Percentiles rank a stretch among this genome's conserved stretches.
These are phyloP conservation scores for Silurus asotus DNA, from an alignment of 2,113 vertebrate species.

Conservation along the genomic window DNA sequence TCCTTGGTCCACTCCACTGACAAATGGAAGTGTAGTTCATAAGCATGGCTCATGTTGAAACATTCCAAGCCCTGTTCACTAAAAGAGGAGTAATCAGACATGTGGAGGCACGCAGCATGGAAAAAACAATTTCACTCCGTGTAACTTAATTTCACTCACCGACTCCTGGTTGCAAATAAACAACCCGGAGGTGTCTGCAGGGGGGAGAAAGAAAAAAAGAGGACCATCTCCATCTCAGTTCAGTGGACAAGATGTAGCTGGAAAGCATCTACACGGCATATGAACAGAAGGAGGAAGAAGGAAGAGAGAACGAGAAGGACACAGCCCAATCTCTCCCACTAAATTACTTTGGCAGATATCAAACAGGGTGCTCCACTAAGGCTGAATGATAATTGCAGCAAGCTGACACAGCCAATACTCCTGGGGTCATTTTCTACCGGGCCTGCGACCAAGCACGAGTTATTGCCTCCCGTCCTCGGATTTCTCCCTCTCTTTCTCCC, in stretches of 20 bases:
- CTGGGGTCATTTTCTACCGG: slow-evolving; percentile 57
- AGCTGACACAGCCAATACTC: slow-evolving; percentile 62
- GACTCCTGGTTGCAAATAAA: slow-evolving; percentile 40
- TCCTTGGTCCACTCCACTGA: neutral
- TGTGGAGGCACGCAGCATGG: slow-evolving; percentile 30
- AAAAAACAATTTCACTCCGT: slow-evolving; percentile 36
- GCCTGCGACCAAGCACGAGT: slow-evolving; percentile 50
- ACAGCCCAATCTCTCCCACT: slow-evolving; percentile 67
- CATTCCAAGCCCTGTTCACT: slow-evolving; percentile 24
- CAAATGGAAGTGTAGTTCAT: slow-evolving; percentile 21
- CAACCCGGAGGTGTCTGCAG: slow-evolving; percentile 11
- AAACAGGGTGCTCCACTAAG: slow-evolving; percentile 66
- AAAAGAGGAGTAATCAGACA: slow-evolving; percentile 46
- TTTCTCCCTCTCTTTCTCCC: slow-evolving; percentile 17
- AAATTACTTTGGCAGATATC: slow-evolving; percentile 72
- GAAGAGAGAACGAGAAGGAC: slow-evolving; percentile 48
- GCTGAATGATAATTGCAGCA: slow-evolving; percentile 68
- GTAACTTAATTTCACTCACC: slow-evolving; percentile 53
- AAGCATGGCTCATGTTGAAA: neutral
- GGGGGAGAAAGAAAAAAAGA: neutral
- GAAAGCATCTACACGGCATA: slow-evolving; percentile 43
- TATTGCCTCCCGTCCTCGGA: slow-evolving; percentile 47
- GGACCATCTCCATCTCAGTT: slow-evolving; percentile 19
- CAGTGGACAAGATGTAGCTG: slow-evolving; percentile 49
- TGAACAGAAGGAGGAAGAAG: slow-evolving; percentile 42